phyloP scores from a whole-genome alignment of 2,797 vertebrate genomes.

The Anabas testudineus region DNA sequence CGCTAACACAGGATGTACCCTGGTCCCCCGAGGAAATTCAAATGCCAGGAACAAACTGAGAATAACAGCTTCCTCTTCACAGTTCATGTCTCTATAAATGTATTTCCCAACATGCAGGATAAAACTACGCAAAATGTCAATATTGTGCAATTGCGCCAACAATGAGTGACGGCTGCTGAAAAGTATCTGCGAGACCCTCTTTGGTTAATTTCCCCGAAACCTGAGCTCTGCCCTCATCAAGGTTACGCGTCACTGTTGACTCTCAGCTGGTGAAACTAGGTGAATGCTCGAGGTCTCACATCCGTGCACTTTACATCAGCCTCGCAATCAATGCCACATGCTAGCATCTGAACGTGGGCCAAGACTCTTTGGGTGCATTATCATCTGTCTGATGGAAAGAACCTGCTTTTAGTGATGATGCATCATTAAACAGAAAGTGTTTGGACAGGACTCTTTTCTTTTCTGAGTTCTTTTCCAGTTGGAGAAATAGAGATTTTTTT shows the following conservation, averaged over 20 bases:
- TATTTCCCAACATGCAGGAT: slow-evolving; percentile 17
- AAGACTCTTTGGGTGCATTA: slow-evolving; percentile 29
- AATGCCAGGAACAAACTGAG: slow-evolving; percentile 26
- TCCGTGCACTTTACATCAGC: slow-evolving; percentile 56
- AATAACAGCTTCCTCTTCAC: slow-evolving; percentile 36
- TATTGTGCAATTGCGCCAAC: slow-evolving; percentile 24
- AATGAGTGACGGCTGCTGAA: slow-evolving; percentile 36
- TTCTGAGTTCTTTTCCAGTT: slow-evolving; percentile 11
- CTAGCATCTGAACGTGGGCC: slow-evolving; percentile 32
- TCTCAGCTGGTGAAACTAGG: slow-evolving; percentile 63
- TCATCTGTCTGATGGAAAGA: slow-evolving; percentile 49
- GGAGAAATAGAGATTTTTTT: neutral
- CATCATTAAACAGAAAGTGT: slow-evolving; percentile 29
- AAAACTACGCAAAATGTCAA: slow-evolving; percentile 13
- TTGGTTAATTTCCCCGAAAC: slow-evolving; percentile 66
- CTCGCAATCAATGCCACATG: slow-evolving; percentile 68
- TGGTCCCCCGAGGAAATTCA: slow-evolving; percentile 19
- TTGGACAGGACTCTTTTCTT: slow-evolving; percentile 22
- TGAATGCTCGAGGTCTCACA: slow-evolving; percentile 68
- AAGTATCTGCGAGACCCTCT: slow-evolving; percentile 31
- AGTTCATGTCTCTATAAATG: neutral
- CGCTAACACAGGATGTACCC: slow-evolving; percentile 13
- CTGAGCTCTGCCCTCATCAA: slow-evolving; percentile 54
- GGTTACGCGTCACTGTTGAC: slow-evolving; percentile 71
- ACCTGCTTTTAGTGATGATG: slow-evolving; percentile 32